A percentile compares a stretch with the other conserved stretches of the same genome.
Evolutionary conservation across 2,113 vertebrate genomes (phyloP).

Genomic region (Labeo catla): DNA sequence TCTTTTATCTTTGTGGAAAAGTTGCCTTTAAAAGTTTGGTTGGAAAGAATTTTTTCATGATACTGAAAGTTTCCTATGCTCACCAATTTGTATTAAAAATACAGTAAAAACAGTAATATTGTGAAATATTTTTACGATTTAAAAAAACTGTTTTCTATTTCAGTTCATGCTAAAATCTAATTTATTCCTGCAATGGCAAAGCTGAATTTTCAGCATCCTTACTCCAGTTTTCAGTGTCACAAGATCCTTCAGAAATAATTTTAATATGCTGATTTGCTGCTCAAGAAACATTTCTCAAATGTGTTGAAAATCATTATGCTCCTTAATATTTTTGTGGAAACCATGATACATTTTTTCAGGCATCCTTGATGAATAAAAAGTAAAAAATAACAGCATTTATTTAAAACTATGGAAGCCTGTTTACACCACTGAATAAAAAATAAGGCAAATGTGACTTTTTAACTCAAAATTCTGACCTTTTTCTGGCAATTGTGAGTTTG

Average conservation of each 20-base stretch:
- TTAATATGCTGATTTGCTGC: background rate
- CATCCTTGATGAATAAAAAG: background rate
- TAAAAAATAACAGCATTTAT: background rate
- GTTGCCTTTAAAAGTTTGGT: background rate
- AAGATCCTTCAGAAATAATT: background rate
- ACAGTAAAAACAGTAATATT: background rate
- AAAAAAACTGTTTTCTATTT: background rate
- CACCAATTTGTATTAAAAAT: too few relatives aligned
- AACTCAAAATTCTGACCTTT: too few relatives aligned
- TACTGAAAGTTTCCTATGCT: background rate
- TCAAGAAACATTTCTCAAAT: background rate
- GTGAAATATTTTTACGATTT: background rate
- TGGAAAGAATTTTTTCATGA: background rate
- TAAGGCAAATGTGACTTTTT: too few relatives aligned
- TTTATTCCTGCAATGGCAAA: background rate
- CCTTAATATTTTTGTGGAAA: background rate
- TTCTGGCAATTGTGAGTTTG: too few relatives aligned
- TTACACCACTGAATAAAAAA: too few relatives aligned
- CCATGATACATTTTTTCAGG: background rate
- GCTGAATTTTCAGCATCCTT: background rate
- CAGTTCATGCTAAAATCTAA: background rate
- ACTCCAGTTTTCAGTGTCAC: background rate
- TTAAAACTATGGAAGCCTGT: background rate
- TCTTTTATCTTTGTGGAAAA: background rate
- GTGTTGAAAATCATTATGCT: background rate